Evolutionary conservation across 2,113 vertebrate species (phyloP).

Genomic region (Alexandromys fortis): DNA sequence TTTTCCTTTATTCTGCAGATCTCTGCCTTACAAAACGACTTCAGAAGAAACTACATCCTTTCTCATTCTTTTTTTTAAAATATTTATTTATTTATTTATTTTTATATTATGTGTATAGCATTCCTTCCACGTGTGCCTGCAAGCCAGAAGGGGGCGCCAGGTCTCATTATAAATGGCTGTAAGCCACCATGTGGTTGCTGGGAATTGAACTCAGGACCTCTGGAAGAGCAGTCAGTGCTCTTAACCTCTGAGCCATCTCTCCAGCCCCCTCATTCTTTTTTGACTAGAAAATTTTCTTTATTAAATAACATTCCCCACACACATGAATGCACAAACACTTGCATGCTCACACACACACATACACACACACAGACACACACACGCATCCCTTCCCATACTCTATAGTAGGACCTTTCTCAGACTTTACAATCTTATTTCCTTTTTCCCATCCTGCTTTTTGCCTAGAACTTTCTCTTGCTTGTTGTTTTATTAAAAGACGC

Average conservation of each 20-base stretch:
- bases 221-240: too few species aligned
- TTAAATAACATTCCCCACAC: neutral
- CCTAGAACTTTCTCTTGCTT: conserved; percentile 11
- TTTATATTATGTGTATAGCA: too few species aligned
- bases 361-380: too few species aligned
- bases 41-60: neutral
- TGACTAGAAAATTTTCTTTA: neutral
- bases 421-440: neutral
- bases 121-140: too few species aligned
- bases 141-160: too few species aligned
- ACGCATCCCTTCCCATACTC: neutral
- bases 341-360: neutral
- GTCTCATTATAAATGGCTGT: too few species aligned
- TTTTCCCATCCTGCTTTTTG: conserved; percentile 10
- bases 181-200: too few species aligned
- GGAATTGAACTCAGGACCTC: too few species aligned
- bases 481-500: conserved; percentile 40
- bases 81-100: too few species aligned
- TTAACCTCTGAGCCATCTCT: too few species aligned
- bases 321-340: neutral
- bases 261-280: neutral
- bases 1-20: neutral
- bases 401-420: neutral
- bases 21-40: conserved; percentile 16
- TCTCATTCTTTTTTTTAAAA: conserved; percentile 7